These are phyloP conservation scores for Delia radicum DNA, from an alignment of 1,140 invertebrate species.

Conservation along the genomic window DNA sequence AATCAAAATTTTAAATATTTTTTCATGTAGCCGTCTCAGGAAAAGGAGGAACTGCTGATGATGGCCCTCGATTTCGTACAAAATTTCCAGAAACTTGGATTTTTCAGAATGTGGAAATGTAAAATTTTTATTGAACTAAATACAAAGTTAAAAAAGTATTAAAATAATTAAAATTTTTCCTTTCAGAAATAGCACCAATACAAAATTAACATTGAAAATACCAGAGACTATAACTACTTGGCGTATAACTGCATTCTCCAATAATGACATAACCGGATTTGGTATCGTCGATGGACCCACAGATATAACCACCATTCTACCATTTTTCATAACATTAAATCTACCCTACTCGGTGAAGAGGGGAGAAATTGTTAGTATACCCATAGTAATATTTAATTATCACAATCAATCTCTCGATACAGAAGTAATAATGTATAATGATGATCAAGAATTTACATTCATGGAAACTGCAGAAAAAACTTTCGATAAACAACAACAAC, in stretches of 20 bases:
- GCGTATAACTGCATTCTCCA: constrained; percentile 4
- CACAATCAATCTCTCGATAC: constrained; percentile 69
- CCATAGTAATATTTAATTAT: constrained; percentile 52
- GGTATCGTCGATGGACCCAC: background rate
- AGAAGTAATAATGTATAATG: constrained; percentile 81
- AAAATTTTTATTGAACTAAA: no score
- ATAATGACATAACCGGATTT: background rate
- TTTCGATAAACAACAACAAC: constrained; percentile 62
- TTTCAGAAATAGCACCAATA: background rate
- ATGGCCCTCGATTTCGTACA: background rate
- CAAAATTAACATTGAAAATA: background rate
- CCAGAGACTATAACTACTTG: background rate
- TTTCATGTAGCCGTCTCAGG: no score
- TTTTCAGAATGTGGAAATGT: background rate
- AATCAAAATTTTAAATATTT: no score
- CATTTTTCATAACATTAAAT: background rate
- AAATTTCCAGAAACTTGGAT: background rate
- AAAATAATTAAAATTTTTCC: background rate
- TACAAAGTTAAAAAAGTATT: background rate
- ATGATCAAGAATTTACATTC: constrained; percentile 79
- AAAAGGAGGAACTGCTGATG: background rate
- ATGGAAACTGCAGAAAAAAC: constrained; percentile 58
- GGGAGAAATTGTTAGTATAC: constrained; percentile 46
- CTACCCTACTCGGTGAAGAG: background rate
- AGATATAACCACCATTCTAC: background rate